A percentile compares a stretch with the other conserved stretches of the same genome.
phyloP scores from a whole-genome alignment of 2,888 invertebrate species.

The Acronicta alni region DNA sequence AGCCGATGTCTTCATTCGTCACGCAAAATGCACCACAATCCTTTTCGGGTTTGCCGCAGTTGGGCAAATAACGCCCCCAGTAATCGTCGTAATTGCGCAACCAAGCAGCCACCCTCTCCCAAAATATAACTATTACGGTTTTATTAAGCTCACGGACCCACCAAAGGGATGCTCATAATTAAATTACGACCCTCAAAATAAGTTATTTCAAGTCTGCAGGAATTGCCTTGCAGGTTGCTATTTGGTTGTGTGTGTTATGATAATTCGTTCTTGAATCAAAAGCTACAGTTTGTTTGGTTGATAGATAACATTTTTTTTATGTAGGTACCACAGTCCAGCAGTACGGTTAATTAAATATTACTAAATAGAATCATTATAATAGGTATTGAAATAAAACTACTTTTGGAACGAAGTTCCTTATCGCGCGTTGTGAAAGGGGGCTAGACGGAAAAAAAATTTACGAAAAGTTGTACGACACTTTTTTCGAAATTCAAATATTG shows the following conservation, averaged over 20 bases:
- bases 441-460: no score
- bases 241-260: slow-evolving; percentile 50
- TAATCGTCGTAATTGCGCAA: slow-evolving; percentile 74
- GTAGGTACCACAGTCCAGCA: no score
- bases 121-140: slow-evolving; percentile 86
- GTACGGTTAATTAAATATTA: no score
- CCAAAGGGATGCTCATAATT: slow-evolving; percentile 86
- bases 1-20: no score
- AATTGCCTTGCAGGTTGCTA: slow-evolving; percentile 67
- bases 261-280: slow-evolving; percentile 57
- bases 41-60: slow-evolving; percentile 56
- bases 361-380: no score
- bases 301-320: slow-evolving; percentile 48
- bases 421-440: no score
- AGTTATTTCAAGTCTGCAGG: slow-evolving; percentile 72
- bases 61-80: slow-evolving; percentile 65
- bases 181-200: slow-evolving; percentile 81
- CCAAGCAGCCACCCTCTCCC: slow-evolving; percentile 74
- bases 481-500: no score
- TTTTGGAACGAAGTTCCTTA: no score
- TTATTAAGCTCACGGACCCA: slow-evolving; percentile 84
- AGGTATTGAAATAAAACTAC: no score
- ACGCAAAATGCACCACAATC: slow-evolving; percentile 50
- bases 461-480: no score
- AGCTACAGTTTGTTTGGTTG: slow-evolving; percentile 49